These are phyloP conservation scores for Sebastes melanostomus DNA, from an alignment of 2,797 vertebrate species.

Conservation along the genomic window DNA sequence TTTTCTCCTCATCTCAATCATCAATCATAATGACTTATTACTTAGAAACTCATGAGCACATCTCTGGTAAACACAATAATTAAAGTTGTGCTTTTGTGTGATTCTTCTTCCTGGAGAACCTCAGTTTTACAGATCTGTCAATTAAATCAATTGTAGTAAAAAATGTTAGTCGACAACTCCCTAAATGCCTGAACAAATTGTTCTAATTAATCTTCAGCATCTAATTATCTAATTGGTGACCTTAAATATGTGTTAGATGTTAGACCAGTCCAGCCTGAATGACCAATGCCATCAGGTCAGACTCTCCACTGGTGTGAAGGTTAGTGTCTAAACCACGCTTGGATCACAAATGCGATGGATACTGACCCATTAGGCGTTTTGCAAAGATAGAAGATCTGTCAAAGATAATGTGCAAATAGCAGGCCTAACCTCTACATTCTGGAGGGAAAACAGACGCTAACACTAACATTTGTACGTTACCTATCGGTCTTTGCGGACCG, in stretches of 20 bases:
- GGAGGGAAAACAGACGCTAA: no score
- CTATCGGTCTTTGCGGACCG: no score
- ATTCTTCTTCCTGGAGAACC: background rate
- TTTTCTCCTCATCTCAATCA: no score
- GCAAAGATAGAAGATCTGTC: no score
- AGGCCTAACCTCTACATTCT: no score
- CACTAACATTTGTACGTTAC: accelerated
- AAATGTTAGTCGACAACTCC: background rate
- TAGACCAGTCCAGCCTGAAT: background rate
- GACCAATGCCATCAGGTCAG: no score
- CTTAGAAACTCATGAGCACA: no score
- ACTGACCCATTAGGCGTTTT: background rate
- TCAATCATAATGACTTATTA: no score
- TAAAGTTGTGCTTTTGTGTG: background rate
- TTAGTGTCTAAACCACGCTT: background rate
- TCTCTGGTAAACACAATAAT: background rate
- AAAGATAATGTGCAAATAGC: no score
- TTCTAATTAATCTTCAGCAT: background rate
- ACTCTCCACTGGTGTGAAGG: background rate
- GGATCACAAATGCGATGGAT: background rate
- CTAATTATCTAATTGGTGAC: background rate
- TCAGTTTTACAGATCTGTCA: no score
- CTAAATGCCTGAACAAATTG: background rate
- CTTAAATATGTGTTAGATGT: accelerated
- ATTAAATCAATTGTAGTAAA: background rate